phyloP scores from a whole-genome alignment of 53 echinoderm and acorn worm genomes.

The Stichopus horrens region DNA sequence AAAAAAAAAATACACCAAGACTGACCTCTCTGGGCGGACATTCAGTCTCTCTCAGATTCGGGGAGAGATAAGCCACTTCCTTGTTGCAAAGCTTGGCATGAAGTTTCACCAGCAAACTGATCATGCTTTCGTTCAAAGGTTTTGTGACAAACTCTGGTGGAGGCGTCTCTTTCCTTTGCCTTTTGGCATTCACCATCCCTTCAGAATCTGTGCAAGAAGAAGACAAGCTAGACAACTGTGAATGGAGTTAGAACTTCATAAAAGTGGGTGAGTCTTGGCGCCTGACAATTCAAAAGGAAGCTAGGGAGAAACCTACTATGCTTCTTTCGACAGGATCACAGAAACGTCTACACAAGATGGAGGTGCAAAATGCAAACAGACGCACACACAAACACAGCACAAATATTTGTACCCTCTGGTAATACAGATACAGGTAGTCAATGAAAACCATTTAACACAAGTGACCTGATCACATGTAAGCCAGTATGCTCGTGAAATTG shows the following conservation, averaged over 20 bases:
- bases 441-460: no score
- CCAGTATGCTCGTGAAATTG: no score
- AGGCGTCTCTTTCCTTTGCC: constrained; percentile 22
- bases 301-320: no score
- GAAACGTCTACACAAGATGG: no score
- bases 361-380: no score
- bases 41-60: constrained; percentile 48
- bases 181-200: constrained; percentile 14
- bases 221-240: neutral
- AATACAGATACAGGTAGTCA: no score
- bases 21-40: constrained; percentile 66
- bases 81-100: constrained; percentile 72
- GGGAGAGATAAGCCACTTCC: constrained; percentile 68
- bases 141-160: constrained; percentile 43
- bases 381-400: no score
- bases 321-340: no score
- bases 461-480: no score
- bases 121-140: constrained; percentile 72
- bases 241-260: neutral
- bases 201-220: neutral
- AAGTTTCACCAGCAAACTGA: constrained; percentile 81
- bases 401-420: no score
- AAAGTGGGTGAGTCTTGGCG: neutral
- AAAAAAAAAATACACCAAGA: neutral
- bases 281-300: neutral